A percentile compares a stretch with the other conserved stretches of the same genome.
Conservation (phyloP, 2,888 invertebrate species). For the Lasioglossum zephyrum region DNA sequence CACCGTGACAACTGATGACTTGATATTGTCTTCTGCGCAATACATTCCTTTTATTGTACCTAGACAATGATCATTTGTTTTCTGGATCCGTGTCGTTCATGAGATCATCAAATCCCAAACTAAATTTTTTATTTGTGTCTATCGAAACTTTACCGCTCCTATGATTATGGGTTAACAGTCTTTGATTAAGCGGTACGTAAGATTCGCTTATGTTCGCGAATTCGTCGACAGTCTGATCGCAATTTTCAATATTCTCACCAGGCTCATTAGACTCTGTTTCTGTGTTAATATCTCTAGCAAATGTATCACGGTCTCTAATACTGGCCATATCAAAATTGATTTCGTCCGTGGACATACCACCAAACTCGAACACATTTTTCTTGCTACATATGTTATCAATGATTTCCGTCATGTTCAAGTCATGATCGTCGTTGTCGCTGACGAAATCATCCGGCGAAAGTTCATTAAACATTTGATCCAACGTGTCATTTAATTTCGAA, state of each 20-base stretch:
- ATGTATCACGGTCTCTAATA: background rate
- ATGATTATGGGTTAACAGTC: conserved; percentile 55
- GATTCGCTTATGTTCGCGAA: conserved; percentile 72
- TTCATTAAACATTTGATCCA: conserved; percentile 80
- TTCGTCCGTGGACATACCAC: background rate
- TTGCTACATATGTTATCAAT: conserved; percentile 84
- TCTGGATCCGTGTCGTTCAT: conserved; percentile 51
- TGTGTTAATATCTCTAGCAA: background rate
- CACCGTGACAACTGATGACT: background rate
- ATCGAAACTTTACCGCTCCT: background rate
- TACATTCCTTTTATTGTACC: background rate
- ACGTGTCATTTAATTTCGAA: conserved; percentile 81
- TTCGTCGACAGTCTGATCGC: conserved; percentile 67
- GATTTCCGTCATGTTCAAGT: conserved; percentile 85
- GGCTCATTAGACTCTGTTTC: background rate
- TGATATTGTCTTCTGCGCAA: background rate
- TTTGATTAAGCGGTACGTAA: conserved; percentile 77
- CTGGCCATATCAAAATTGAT: background rate
- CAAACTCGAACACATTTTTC: conserved; percentile 58
- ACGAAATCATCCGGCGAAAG: conserved; percentile 80
- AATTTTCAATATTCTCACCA: background rate
- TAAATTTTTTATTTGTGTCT: conserved; percentile 45
- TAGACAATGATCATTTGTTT: background rate
- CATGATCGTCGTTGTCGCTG: conserved; percentile 83
- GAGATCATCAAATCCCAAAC: conserved; percentile 55